Evolutionary conservation across 1,140 invertebrate genomes (phyloP), one percentile per base, ranked within the genome.

Genomic region (Panulirus ornatus): DNA sequence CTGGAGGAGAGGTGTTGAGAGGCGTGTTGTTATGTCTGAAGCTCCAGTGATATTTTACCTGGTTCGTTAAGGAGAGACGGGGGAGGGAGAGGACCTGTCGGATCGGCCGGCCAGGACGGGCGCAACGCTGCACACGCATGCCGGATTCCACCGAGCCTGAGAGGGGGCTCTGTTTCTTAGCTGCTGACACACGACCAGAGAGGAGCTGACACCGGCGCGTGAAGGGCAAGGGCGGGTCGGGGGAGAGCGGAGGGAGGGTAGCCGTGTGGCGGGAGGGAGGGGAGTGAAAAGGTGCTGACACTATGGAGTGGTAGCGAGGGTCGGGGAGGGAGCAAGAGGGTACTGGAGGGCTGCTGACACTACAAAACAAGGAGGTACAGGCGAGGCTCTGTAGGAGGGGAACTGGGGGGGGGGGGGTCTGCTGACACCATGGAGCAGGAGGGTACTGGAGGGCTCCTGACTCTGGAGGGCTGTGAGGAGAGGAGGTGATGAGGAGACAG

Each of bases 1-100:
- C 83, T 73, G 63, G 44, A 27, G 83, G 83, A 84, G 40, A 84
- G 83, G 83, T 84, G 83, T 84, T 84, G 83, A 84, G 63, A 47
- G 83, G n/a, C 40, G 63, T 51, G 63, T 44, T 44, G 63, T 84
- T 42, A 66, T 73, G 83, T 70, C 66, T 66, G 11, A 38, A 34
- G 34, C 70, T 84, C 70, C 40, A 84, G 66, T 73, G 63, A 84
- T 78, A 78, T 84, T 71, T 84, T 51, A 71, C 83, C 83, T 84
- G 83, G 38, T 84, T 84, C 83, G 83, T 84, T 84, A 84, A 66
- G 78, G 30, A 81, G 47, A 38, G 70, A 2, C 2, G 70, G 22
- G 70, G 51, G 22, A 58, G 22, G 51, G 51, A 22, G 22, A 22
- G 71, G 71, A 36, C 58, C 30, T 66, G 58, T 66, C 58, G 58